Evolutionary conservation across 1,140 invertebrate species (phyloP).

Genomic region (Nasonia longicornis): DNA sequence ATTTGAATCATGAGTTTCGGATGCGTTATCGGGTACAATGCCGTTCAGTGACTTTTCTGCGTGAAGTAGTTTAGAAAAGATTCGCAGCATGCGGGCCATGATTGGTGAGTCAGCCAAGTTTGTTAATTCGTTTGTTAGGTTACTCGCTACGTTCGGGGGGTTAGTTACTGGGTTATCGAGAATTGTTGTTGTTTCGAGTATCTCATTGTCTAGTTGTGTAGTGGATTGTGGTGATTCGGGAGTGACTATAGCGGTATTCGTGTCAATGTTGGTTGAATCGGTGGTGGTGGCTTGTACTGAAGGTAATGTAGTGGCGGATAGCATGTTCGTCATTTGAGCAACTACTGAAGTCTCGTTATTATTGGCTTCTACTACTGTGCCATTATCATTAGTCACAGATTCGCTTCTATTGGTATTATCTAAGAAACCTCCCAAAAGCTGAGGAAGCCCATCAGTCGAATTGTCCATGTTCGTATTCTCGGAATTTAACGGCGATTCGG

Average conservation of each 20-base stretch:
- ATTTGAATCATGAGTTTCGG: constrained; percentile 11
- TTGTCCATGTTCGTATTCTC: constrained; percentile 21
- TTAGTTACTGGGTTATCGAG: constrained; percentile 19
- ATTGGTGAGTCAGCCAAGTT: constrained; percentile 12
- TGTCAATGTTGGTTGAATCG: constrained; percentile 11
- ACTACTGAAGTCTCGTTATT: constrained; percentile 20
- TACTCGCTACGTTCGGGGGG: neutral
- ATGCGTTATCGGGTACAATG: neutral
- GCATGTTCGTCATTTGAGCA: constrained; percentile 26
- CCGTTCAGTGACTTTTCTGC: neutral
- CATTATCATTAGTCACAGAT: constrained; percentile 40
- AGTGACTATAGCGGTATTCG: constrained; percentile 11
- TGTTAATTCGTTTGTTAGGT: neutral
- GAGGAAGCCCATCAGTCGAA: constrained; percentile 40
- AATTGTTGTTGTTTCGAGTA: constrained; percentile 30
- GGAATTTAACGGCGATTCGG: neutral
- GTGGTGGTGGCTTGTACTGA: constrained; percentile 16
- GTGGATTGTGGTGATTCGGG: neutral
- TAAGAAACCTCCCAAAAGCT: constrained; percentile 53
- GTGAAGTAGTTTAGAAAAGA: constrained; percentile 17
- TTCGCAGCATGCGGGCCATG: constrained; percentile 25
- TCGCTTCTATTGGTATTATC: constrained; percentile 51
- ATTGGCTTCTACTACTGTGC: constrained; percentile 41
- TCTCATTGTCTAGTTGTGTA: constrained; percentile 12
- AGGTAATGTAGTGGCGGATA: neutral